Evolutionary conservation across 2,888 invertebrate genomes (phyloP), one percentile per base, ranked within the genome.

Genomic region (Lamellibrachia columna): DNA sequence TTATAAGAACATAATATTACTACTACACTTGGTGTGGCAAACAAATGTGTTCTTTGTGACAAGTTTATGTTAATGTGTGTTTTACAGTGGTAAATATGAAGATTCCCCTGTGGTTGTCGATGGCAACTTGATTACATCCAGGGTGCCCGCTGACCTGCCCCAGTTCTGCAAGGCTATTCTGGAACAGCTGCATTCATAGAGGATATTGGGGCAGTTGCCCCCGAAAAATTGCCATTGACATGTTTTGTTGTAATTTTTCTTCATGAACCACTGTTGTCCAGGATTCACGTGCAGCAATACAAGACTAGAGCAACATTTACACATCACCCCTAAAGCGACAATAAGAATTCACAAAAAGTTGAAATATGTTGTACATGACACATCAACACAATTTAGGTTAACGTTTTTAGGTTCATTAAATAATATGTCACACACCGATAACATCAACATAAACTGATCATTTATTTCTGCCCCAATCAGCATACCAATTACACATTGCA

Each of bases 31-130:
- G 22, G 22, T 75, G 22, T 75, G n/a, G 75, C 22, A 75, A 15
- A 40, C 22, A 75, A 75, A 22, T 22, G 22, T 75, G 15, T 75
- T 22, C 75, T 75, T 1, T 75, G 75, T 75, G 75, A 75, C 22
- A 2, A 75, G 75, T 15, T 75, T 40, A 2, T 91, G n/a, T 90
- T 9, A 53, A 28, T 90, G 92, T 92, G 22, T 75, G 40, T 52
- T 75, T 93, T 94, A 9, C 94, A 95, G 95, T 1, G 95, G 94
- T 6, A 53, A 94, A 0, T 95, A 95, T 92, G 94, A 95, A 90
- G 95, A 95, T 93, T 93, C 93, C 0, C 93, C 95, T 9, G 95
- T 95, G n/a, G 95, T 95, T 40, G 95, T 95, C 11, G 95, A 95
- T 92, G 94, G 94, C 11, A 95, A 95, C 93, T 94, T 95, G 94